These are phyloP conservation scores for Chromobotia macracanthus DNA, from an alignment of 2,797 vertebrate genomes.

Conservation along the genomic window DNA sequence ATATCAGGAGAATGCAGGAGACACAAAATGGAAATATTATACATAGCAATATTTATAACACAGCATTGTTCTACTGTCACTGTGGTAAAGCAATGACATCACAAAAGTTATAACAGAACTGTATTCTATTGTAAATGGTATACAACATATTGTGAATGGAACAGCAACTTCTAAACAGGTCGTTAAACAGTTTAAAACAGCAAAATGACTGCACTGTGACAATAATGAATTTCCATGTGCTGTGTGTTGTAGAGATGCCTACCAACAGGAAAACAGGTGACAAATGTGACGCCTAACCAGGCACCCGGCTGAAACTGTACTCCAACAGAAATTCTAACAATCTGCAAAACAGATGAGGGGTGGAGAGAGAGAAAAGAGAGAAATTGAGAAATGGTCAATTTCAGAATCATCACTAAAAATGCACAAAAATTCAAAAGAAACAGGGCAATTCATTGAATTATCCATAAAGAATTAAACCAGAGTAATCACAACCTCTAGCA, in stretches of 20 bases:
- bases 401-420: background rate
- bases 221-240: background rate
- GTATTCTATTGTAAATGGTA: background rate
- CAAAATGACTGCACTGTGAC: background rate
- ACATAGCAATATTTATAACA: background rate
- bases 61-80: background rate
- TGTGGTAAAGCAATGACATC: background rate
- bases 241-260: conserved; percentile 40
- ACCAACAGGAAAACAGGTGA: conserved; percentile 68
- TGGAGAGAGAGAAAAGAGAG: background rate
- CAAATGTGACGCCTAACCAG: conserved; percentile 74
- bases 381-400: background rate
- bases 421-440: background rate
- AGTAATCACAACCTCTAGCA: background rate
- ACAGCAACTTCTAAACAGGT: background rate
- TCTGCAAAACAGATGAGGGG: conserved; percentile 59
- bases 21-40: too few species aligned
- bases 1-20: background rate
- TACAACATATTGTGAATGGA: background rate
- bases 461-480: background rate
- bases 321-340: conserved; percentile 72
- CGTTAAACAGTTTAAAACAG: background rate
- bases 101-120: background rate
- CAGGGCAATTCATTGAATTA: too few species aligned
- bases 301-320: conserved; percentile 73